These are phyloP conservation scores for Clusia tigrina DNA, from an alignment of 2,888 invertebrate species.

Conservation along the genomic window DNA sequence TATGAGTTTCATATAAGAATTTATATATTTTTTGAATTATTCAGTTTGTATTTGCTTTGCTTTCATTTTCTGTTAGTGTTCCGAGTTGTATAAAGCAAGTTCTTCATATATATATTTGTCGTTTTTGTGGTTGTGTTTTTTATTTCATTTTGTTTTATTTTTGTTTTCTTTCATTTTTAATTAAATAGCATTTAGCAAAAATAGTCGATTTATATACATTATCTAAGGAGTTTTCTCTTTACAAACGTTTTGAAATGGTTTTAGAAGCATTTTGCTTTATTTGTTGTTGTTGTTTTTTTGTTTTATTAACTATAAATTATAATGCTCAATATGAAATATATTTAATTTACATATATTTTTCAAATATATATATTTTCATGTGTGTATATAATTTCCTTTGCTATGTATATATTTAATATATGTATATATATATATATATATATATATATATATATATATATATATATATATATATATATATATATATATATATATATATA, in stretches of 20 bases:
- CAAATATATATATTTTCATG: slow-evolving; percentile 2
- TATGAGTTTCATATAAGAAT: too few relatives aligned
- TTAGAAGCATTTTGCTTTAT: not conserved
- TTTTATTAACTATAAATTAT: too few relatives aligned
- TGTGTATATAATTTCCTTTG: not conserved
- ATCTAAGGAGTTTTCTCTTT: slow-evolving; percentile 34
- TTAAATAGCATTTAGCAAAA: slow-evolving; percentile 58
- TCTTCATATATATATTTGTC: not conserved
- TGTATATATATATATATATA: not conserved
- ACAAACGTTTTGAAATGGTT: not conserved
- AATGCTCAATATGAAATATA: not conserved
- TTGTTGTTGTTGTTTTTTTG: too few relatives aligned
- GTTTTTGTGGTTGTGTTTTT: not conserved
- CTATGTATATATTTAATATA: not conserved
- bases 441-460: not conserved
- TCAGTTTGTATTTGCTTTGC: too few relatives aligned
- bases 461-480: slow-evolving; percentile 13
- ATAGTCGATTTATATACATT: slow-evolving; percentile 45
- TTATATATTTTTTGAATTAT: too few relatives aligned
- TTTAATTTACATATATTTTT: not conserved
- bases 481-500: not conserved
- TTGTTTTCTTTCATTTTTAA: not conserved
- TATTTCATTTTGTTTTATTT: not conserved
- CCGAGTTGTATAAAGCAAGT: not conserved
- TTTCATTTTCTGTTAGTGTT: not conserved